Evolutionary conservation across 2,888 invertebrate genomes (phyloP), one percentile per base, ranked within the genome.

Genomic region (Idaea aversata): DNA sequence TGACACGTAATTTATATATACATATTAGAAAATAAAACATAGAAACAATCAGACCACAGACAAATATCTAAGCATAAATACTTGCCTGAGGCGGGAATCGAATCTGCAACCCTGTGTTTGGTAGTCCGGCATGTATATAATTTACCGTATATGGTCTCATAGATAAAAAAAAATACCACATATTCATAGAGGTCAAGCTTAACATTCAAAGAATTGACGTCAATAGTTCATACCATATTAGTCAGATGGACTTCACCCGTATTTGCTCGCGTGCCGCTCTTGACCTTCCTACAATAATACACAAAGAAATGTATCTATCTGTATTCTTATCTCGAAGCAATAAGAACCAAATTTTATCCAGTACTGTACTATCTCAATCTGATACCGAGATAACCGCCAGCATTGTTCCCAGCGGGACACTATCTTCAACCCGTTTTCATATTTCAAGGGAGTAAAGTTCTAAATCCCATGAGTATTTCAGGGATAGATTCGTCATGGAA

Each of bases 331-430:
- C 47, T 47, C 47, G 10, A 47, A 47, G 47, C 47, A 47, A 47
- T 47, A 47, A 47, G 47, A 47, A 47, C 47, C 13, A 47, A 47
- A 47, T 47, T 47, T 47, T 47, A 13, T 47, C 7, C 47, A 47
- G 7, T 47, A 47, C 47, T 47, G 76, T 72, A 80, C 83, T 88
- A 90, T 88, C 88, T 90, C 82, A 86, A 90, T 88, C 88, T 85
- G 88, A 89, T 88, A 83, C 76, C 69, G 77, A 88, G 91, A 90
- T 90, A 89, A 87, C 88, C 86, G 81, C 86, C 86, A 83, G 86
- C 87, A 86, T 87, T 84, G 90, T 84, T 86, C 89, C 75, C 90
- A 86, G 88, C 87, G 86, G 90, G 89, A 77, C 72, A 74, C 78
- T 74, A 83, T 80, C 79, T 81, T 80, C 72, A 72, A 69, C 66